Evolutionary conservation across 2,888 invertebrate species (phyloP), one percentile per base, ranked within the genome.

Genomic region (Hirtodrosophila confusa): DNA sequence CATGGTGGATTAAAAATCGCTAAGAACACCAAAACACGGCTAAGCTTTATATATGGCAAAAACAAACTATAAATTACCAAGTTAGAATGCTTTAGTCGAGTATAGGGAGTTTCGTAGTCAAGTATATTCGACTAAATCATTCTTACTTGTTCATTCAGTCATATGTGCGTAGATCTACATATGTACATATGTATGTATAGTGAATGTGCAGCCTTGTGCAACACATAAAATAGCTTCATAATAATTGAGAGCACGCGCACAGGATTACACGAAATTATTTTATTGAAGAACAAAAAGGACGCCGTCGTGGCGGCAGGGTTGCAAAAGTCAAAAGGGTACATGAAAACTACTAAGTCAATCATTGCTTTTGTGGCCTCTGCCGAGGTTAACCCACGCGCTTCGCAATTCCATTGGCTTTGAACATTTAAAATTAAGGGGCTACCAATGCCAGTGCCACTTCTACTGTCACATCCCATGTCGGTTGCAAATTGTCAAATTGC

Each of bases 181-280:
- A n/a, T 45, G 3, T 7, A 27, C 40, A n/a, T 49, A n/a, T 35
- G 37, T 36, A 35, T 23, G 39, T 39, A 36, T 10, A 10, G 43
- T 49, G 51, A 12, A 5, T 68, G 47, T 69, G 62, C 61, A 41
- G 29, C 33, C 12, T 7, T 23, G 17, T 47, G 56, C 66, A 61
- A 54, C 49, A 64, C 29, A 41, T 43, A 11, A 76, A 80, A 80
- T 78, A 78, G 70, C 69, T 66, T 69, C 62, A 60, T 61, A 69
- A 78, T 84, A 86, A 84, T 84, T 84, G 86, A 78, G 78, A 84
- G 84, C 84, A 84, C 84, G 84, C 85, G 80, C 74, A 56, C 41
- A 39, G 80, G 80, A 84, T 84, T 84, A 80, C 75, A 78, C 61
- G 73, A 71, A 75, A 75, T 83, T 49, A 76, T 79, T 82, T 76